phyloP scores from a whole-genome alignment of 2,113 vertebrate species.

The Callorhinus ursinus region DNA sequence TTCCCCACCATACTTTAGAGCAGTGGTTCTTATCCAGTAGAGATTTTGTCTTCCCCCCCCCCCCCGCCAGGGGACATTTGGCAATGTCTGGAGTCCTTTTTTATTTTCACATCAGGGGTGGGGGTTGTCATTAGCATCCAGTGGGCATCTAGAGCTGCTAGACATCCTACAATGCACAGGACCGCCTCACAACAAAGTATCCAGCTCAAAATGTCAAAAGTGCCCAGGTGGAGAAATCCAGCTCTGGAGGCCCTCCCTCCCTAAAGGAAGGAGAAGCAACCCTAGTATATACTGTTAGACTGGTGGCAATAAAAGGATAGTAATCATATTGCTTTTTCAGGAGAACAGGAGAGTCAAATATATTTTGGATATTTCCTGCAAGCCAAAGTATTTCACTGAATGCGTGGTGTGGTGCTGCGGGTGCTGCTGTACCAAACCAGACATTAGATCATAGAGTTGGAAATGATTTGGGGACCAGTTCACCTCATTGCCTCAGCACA shows the following conservation, averaged over 20 bases:
- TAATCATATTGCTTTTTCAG: rapidly evolving
- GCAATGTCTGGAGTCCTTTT: neutral
- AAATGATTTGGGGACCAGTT: neutral
- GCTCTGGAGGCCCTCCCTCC: too few species aligned
- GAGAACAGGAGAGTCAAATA: neutral
- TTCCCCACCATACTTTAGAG: neutral
- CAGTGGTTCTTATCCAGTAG: neutral
- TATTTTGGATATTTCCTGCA: neutral
- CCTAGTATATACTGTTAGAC: rapidly evolving
- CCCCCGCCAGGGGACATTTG: neutral
- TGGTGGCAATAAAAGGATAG: neutral
- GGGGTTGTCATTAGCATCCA: neutral
- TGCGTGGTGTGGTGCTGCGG: rapidly evolving
- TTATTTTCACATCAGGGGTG: rapidly evolving
- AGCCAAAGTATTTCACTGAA: neutral
- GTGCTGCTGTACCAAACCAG: neutral
- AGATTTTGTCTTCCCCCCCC: neutral
- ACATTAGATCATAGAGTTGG: neutral
- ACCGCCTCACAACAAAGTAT: neutral
- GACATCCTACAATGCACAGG: neutral
- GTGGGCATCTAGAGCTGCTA: neutral
- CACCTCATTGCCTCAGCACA: neutral
- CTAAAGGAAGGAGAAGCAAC: too few species aligned
- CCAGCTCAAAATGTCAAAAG: neutral
- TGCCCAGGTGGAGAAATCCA: neutral